Evolutionary conservation across 1,140 invertebrate genomes (phyloP), one percentile per base, ranked within the genome.

Genomic region (Drosophila rufa): DNA sequence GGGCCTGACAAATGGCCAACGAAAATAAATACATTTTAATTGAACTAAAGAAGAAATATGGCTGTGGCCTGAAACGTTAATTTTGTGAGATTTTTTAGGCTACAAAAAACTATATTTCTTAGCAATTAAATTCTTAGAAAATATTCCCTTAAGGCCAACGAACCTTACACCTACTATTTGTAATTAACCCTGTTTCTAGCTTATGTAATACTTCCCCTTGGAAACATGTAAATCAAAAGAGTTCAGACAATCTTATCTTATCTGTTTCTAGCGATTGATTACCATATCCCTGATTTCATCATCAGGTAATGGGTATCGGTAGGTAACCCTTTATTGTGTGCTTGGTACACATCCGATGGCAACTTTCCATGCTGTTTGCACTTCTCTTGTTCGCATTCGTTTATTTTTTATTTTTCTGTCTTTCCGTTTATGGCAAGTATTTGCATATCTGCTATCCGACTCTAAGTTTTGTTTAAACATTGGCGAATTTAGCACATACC

Each of bases 401-500:
- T 42, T 14, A 27, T 56, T 51, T 43, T 45, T n/a, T 15, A 11
- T 22, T 57, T 30, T 65, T 56, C 45, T n/a, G 22, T 14, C 53
- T 42, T 47, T 51, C 30, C 48, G 14, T 45, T 51, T 36, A 46
- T 46, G 48, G 30, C 25, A 60, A 19, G 66, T 81, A 85, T 77
- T 64, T 84, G 65, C 80, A 70, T 79, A 47, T 75, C 47, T 61
- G 74, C 51, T 78, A 78, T 78, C 75, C 42, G 68, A 2, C 68
- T 79, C 75, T 73, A 71, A 71, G 67, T 79, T 60, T 66, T 57
- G 50, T 61, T 79, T 67, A 79, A 79, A 79, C 75, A 67, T 59
- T 79, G 71, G 48, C 80, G 64, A 75, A 79, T 78, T 85, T 81
- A 71, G 74, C 82, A 59, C 71, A 61, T 53, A 59, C 45, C 30